Evolutionary conservation across 2,113 vertebrate genomes (phyloP).

Genomic region (Bubalus kerabau): DNA sequence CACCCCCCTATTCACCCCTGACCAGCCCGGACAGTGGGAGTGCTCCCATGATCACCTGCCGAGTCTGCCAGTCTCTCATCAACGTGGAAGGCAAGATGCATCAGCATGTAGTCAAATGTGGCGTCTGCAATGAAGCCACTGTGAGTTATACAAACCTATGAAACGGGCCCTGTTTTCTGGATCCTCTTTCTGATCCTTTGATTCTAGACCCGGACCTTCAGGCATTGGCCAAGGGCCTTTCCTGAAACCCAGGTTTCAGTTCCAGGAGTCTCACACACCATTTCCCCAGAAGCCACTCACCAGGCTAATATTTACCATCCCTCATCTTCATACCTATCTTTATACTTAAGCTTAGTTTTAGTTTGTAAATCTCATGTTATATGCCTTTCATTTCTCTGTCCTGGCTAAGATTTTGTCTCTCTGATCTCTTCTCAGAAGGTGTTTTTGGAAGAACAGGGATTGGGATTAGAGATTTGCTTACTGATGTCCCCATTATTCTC

Average conservation of each 20-base stretch:
- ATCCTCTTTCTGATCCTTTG: slow-evolving; percentile 37
- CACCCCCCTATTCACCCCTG: slow-evolving; percentile 91
- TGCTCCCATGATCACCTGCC: slow-evolving; percentile 90
- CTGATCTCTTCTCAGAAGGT: slow-evolving; percentile 11
- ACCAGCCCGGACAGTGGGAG: slow-evolving; percentile 92
- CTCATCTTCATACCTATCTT: background rate
- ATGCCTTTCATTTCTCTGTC: background rate
- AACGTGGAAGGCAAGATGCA: slow-evolving; percentile 96
- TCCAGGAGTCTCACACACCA: background rate
- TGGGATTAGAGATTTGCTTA: slow-evolving; percentile 8
- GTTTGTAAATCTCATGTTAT: background rate
- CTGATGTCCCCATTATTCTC: slow-evolving; percentile 58
- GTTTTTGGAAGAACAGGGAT: slow-evolving; percentile 28
- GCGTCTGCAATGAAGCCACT: slow-evolving; percentile 94
- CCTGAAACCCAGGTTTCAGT: slow-evolving; percentile 48
- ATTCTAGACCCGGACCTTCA: background rate
- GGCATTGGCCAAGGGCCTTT: background rate
- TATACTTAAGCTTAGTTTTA: background rate
- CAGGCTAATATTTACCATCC: background rate
- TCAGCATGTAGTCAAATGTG: slow-evolving; percentile 94
- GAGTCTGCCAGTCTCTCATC: slow-evolving; percentile 93
- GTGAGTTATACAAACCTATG: slow-evolving; percentile 73
- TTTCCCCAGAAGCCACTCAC: background rate
- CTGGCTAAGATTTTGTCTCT: background rate
- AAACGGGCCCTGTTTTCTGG: slow-evolving; percentile 13